Evolutionary conservation across 2,113 vertebrate species (phyloP), one percentile per base, ranked within the genome.

Genomic region (Protomyctophum bolini): DNA sequence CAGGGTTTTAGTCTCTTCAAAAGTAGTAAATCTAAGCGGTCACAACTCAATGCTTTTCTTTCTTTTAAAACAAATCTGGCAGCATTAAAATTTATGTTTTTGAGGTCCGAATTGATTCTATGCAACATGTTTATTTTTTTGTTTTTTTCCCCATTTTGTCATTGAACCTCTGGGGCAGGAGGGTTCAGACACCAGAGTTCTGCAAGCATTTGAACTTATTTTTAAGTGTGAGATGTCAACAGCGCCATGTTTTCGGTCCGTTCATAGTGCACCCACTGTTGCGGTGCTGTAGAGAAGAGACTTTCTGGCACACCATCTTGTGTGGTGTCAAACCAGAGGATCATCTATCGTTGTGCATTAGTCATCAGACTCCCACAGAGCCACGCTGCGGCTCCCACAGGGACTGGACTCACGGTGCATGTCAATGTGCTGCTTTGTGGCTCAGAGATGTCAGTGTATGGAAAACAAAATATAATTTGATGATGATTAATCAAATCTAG

Each of bases 351-450:
- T 72, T 50, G 46, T 63, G 54, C 41, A 61, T 70, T 76, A n/a
- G 46, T 73, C 70, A 67, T 73, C 47, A 2, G 21, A 59, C 64
- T 57, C 33, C 33, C 33, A 41, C 33, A 41, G 33, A 41, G 33
- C 33, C 33, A 41, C 33, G 33, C 33, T 41, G 33, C 33, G 33
- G 63, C 59, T 55, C 68, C 9, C 28, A 70, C 63, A 28, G 90
- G 91, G 88, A 84, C 86, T 83, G 90, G 94, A 88, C 84, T 90
- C 89, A 21, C 33, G 86, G 91, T 95, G 95, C 95, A 96, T 94
- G 95, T 91, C 85, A 63, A 83, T 90, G 83, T 92, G 94, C 95
- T 93, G 92, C 92, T 93, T 90, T 92, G 79, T 83, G 91, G 90
- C 75, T 94, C 70, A 60, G 67, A 92, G 92, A 93, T 88, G 93